Conservation (phyloP, 2,797 vertebrate species). For the Clarias laeviceps region DNA sequence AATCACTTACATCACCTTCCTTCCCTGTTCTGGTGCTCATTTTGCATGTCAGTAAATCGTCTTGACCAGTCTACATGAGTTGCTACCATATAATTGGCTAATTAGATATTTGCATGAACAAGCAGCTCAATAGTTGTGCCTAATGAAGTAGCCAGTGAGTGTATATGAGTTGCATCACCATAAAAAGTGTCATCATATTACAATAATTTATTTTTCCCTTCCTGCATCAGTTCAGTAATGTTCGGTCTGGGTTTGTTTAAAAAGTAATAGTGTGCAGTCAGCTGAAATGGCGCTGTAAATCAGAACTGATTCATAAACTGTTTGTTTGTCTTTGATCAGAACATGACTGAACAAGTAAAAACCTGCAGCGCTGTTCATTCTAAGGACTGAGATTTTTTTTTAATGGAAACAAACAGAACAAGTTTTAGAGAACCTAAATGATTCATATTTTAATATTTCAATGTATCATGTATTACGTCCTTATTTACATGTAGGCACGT, state of each 20-base stretch:
- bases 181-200: background rate
- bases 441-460: no score
- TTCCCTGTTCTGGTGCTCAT: no score
- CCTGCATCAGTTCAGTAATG: background rate
- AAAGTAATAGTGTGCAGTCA: no score
- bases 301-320: background rate
- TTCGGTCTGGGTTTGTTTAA: background rate
- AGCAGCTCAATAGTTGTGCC: no score
- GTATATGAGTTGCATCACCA: background rate
- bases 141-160: no score
- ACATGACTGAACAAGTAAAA: background rate
- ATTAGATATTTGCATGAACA: no score
- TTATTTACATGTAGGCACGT: no score
- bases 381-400: background rate
- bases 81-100: no score
- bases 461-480: no score
- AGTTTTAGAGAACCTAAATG: background rate
- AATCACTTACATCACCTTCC: no score
- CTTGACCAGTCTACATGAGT: no score
- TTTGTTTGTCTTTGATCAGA: background rate
- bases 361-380: background rate
- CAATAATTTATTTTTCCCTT: background rate
- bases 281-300: background rate
- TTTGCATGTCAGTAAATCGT: no score
- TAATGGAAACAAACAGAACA: background rate